Evolutionary conservation across 2,797 vertebrate species (phyloP).

Genomic region (Syngnathus rostellatus): DNA sequence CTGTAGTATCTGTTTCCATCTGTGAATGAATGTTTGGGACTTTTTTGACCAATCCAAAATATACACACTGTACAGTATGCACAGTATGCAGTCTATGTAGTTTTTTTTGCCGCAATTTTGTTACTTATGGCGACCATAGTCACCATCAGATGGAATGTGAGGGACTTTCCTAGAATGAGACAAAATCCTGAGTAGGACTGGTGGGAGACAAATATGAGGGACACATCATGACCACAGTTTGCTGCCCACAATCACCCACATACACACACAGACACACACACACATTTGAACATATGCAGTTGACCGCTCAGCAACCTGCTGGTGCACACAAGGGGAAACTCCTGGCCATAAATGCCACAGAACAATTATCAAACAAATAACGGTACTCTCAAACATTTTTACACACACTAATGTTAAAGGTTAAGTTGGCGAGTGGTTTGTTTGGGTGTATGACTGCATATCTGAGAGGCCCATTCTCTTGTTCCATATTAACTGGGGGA

Average conservation of each 20-base stretch:
- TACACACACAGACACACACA: slow-evolving; percentile 18
- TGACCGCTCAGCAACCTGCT: slow-evolving; percentile 17
- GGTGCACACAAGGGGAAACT: slow-evolving; percentile 51
- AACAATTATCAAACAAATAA: slow-evolving; percentile 50
- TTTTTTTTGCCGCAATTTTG: neutral
- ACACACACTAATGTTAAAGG: slow-evolving; percentile 27
- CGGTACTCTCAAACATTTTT: slow-evolving; percentile 24
- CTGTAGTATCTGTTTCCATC: no score
- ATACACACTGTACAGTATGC: neutral
- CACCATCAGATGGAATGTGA: slow-evolving; percentile 3
- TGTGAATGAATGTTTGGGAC: no score
- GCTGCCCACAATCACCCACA: slow-evolving; percentile 8
- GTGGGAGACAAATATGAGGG: slow-evolving; percentile 20
- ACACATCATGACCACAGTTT: slow-evolving; percentile 31
- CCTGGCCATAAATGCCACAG: slow-evolving; percentile 50
- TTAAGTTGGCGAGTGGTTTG: slow-evolving; percentile 23
- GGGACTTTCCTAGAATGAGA: slow-evolving; percentile 48
- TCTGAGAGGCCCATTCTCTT: slow-evolving; percentile 5
- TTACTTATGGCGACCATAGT: neutral
- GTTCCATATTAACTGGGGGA: slow-evolving; percentile 21
- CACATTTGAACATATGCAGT: slow-evolving; percentile 2
- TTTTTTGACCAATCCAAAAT: no score
- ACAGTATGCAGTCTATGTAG: neutral
- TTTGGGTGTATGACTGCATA: slow-evolving; percentile 16
- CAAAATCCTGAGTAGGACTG: slow-evolving; percentile 18